Percentiles rank a stretch among this genome's conserved stretches.
Conservation (phyloP, 2,888 invertebrate species). For the Patella ulyssiponensis region DNA sequence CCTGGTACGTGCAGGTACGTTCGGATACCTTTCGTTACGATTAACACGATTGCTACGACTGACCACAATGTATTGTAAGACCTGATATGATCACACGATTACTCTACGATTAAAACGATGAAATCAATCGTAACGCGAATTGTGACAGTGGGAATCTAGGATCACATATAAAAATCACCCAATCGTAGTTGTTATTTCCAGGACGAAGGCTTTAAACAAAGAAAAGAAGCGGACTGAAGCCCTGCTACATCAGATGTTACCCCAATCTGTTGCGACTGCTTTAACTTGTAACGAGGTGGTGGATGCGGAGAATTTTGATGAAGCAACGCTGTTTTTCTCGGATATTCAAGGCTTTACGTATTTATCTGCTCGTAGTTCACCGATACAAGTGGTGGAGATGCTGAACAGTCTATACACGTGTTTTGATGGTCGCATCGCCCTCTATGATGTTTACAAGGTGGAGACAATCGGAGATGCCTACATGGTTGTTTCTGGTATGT, state of each 20-base stretch:
- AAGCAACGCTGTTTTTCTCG: constrained; percentile 59
- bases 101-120: too few relatives aligned
- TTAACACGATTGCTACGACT: too few relatives aligned
- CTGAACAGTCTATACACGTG: constrained; percentile 53
- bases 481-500: constrained; percentile 55
- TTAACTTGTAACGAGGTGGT: constrained; percentile 57
- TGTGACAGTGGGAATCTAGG: too few relatives aligned
- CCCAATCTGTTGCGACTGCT: constrained; percentile 62
- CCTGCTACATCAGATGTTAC: constrained; percentile 65
- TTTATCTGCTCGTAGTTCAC: constrained; percentile 57
- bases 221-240: constrained; percentile 62
- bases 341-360: constrained; percentile 61
- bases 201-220: constrained; percentile 57
- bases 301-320: constrained; percentile 51
- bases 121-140: too few relatives aligned
- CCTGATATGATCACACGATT: too few relatives aligned
- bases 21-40: too few relatives aligned
- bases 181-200: constrained; percentile 18
- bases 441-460: constrained; percentile 57
- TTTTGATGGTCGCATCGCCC: constrained; percentile 49
- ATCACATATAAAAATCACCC: too few relatives aligned
- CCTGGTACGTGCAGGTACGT: too few relatives aligned
- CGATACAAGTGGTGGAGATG: constrained; percentile 60
- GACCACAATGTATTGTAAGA: too few relatives aligned
- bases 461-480: constrained; percentile 60